These are phyloP conservation scores for Perccottus glenii DNA, from an alignment of 2,113 vertebrate genomes.

Conservation along the genomic window DNA sequence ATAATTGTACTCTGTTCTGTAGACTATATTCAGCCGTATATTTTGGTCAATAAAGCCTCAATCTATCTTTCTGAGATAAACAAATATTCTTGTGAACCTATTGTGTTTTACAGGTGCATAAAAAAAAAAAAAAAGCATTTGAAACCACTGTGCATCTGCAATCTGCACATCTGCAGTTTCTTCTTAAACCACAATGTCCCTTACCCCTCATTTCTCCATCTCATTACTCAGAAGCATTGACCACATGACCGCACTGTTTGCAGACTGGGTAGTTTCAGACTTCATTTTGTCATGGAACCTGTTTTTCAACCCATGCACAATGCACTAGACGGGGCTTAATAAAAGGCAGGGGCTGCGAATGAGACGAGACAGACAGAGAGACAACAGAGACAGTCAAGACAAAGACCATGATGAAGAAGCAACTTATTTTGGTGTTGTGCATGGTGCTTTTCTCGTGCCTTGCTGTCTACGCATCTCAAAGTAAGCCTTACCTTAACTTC, in stretches of 20 bases:
- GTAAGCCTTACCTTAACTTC: conserved; percentile 26
- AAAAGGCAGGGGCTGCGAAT: conserved; percentile 11
- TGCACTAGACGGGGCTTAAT: not conserved
- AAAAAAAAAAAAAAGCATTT: not conserved
- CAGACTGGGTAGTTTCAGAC: conserved; percentile 5
- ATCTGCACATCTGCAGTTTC: conserved; percentile 10
- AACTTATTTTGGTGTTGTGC: conserved; percentile 22
- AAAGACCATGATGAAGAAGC: conserved; percentile 47
- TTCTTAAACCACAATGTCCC: conserved; percentile 6
- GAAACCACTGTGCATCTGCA: conserved; percentile 44
- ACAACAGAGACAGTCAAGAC: not conserved
- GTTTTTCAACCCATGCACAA: conserved; percentile 9
- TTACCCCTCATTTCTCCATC: not conserved
- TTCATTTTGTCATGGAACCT: conserved; percentile 33
- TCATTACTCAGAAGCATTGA: conserved; percentile 34
- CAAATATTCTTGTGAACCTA: not conserved
- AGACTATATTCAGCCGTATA: not conserved
- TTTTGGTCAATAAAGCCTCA: not conserved
- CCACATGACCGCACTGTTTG: conserved; percentile 28
- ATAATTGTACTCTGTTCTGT: too few species aligned
- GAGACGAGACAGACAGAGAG: conserved; percentile 1
- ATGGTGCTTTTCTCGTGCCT: conserved; percentile 26
- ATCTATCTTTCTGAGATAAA: not conserved
- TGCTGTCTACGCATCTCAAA: not conserved
- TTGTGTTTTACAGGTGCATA: not conserved